Percentiles rank a stretch among this genome's conserved stretches.
Evolutionary conservation across 1,140 invertebrate species (phyloP).

Genomic region (Asobara japonica): DNA sequence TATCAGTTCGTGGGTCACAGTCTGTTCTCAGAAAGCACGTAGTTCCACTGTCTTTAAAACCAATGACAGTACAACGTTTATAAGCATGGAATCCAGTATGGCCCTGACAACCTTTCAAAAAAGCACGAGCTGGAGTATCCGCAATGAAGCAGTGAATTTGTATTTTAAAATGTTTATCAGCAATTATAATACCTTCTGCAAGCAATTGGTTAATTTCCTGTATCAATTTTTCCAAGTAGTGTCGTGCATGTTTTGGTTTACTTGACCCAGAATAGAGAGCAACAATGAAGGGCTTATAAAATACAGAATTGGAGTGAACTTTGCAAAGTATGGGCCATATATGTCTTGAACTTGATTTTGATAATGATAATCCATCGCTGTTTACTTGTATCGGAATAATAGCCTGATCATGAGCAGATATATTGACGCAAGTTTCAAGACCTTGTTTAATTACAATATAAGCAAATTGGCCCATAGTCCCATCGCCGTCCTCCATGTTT

Average conservation of each 20-base stretch:
- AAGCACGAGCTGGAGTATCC: slow-evolving; percentile 24
- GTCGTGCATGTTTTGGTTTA: slow-evolving; percentile 10
- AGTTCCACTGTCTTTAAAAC: neutral
- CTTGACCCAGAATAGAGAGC: slow-evolving; percentile 21
- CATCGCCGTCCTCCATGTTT: neutral
- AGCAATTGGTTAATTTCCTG: slow-evolving; percentile 31
- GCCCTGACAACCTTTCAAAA: slow-evolving; percentile 16
- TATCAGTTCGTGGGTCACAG: neutral
- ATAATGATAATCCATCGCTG: slow-evolving; percentile 15
- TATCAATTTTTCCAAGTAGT: slow-evolving; percentile 30
- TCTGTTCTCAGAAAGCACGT: neutral
- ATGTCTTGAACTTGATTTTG: slow-evolving; percentile 16
- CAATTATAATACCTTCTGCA: slow-evolving; percentile 13
- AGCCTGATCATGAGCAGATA: neutral
- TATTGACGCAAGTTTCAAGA: neutral
- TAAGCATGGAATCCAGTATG: slow-evolving; percentile 23
- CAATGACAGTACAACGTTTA: slow-evolving; percentile 26
- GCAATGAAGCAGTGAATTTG: slow-evolving; percentile 20
- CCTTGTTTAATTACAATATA: neutral
- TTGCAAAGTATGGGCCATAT: slow-evolving; percentile 29
- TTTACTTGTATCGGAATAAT: neutral
- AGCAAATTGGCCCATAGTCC: neutral
- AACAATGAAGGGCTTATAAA: slow-evolving; percentile 24
- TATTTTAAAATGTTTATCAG: slow-evolving; percentile 2
- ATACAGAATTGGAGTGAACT: neutral